Percentiles rank a stretch among this genome's conserved stretches.
Evolutionary conservation across 2,113 vertebrate genomes (phyloP).

Genomic region (Tenebrosternarchus preto): DNA sequence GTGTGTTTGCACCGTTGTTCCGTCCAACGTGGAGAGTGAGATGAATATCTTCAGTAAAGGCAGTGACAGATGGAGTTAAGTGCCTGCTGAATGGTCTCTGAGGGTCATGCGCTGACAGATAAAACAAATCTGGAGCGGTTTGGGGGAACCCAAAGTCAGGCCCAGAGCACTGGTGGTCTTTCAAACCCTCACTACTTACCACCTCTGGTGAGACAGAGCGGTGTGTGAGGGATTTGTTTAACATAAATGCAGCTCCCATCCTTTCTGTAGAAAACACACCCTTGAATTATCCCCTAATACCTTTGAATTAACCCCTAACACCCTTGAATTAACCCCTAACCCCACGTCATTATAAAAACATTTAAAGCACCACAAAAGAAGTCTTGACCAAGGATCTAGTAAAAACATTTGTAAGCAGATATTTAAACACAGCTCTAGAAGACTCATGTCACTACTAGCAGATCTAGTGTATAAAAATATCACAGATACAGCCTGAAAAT

Average conservation of each 20-base stretch:
- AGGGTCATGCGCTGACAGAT: neutral
- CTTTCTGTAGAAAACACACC: neutral
- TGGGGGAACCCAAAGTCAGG: constrained; percentile 10
- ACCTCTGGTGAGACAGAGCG: neutral
- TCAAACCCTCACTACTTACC: constrained; percentile 2
- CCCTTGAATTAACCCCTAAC: neutral
- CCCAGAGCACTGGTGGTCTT: neutral
- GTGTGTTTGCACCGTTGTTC: neutral
- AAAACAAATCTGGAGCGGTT: constrained; percentile 19
- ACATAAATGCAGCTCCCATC: neutral
- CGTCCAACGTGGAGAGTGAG: neutral
- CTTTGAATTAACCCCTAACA: too few relatives aligned
- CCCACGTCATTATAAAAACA: neutral
- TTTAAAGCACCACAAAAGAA: neutral
- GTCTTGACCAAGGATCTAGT: neutral
- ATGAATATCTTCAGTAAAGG: constrained; percentile 31
- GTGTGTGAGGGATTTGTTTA: constrained; percentile 1
- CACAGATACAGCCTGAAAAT: neutral
- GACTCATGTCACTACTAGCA: neutral
- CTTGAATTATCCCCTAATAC: too few relatives aligned
- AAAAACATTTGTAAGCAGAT: neutral
- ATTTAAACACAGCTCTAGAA: too few relatives aligned
- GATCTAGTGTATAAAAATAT: neutral
- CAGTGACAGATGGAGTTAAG: constrained; percentile 22
- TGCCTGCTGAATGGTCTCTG: constrained; percentile 27